Evolutionary conservation across 2,113 vertebrate genomes (phyloP).

Genomic region (Chauna torquata): DNA sequence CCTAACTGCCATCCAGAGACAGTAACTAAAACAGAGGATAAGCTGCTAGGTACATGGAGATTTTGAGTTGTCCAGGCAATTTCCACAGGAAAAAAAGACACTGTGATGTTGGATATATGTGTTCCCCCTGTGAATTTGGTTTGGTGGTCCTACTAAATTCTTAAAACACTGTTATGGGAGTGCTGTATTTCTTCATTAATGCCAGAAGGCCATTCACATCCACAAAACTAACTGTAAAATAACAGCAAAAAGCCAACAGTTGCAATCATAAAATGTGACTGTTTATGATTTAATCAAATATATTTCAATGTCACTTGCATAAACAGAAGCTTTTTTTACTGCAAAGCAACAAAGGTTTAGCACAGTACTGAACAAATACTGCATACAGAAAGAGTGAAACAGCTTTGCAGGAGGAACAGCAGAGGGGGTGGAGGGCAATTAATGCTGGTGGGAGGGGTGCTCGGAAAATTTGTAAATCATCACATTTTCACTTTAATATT

Average conservation of each 20-base stretch:
- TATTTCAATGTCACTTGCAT: slow-evolving; percentile 9
- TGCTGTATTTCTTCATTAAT: neutral
- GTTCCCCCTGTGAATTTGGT: neutral
- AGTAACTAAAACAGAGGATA: neutral
- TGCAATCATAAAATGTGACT: neutral
- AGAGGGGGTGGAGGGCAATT: slow-evolving; percentile 19
- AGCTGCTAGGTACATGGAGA: neutral
- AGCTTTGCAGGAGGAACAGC: slow-evolving; percentile 1
- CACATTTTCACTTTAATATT: neutral
- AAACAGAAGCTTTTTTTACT: neutral
- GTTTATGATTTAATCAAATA: slow-evolving; percentile 24
- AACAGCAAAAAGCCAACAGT: neutral
- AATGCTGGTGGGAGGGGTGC: neutral
- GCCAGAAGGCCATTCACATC: neutral
- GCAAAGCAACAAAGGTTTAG: neutral
- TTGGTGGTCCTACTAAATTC: neutral
- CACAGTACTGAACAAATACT: neutral
- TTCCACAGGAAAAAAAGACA: neutral
- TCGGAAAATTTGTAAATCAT: slow-evolving; percentile 25
- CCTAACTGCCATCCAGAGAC: neutral
- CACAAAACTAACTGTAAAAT: slow-evolving; percentile 12
- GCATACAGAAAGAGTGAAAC: neutral
- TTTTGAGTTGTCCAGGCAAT: neutral
- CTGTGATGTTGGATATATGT: neutral
- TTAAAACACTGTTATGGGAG: neutral